phyloP scores from a whole-genome alignment of 2,888 invertebrate genomes.

The Heliconius erato region DNA sequence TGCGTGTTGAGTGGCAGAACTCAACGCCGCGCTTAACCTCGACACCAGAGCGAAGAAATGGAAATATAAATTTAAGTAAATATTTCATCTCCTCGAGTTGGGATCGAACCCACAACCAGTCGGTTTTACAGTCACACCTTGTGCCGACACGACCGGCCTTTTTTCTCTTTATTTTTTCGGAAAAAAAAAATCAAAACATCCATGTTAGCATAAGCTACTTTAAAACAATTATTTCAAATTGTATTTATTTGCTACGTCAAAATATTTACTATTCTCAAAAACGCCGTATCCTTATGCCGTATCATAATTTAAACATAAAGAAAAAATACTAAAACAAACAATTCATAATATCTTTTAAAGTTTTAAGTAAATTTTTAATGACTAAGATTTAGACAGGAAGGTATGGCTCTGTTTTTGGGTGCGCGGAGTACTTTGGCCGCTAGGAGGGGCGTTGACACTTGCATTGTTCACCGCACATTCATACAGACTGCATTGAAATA shows the following conservation, averaged over 20 bases:
- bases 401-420: constrained; percentile 62
- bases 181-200: background rate
- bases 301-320: background rate
- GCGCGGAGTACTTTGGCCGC: constrained; percentile 56
- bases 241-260: background rate
- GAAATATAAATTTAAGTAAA: too few relatives aligned
- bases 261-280: background rate
- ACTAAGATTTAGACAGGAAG: constrained; percentile 58
- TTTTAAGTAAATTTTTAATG: constrained; percentile 54
- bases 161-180: background rate
- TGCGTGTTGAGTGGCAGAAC: too few relatives aligned
- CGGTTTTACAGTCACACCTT: too few relatives aligned
- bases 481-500: constrained; percentile 45
- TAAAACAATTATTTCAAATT: background rate
- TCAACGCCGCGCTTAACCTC: too few relatives aligned
- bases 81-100: too few relatives aligned
- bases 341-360: constrained; percentile 22
- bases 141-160: background rate
- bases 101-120: too few relatives aligned
- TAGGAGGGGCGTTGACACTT: constrained; percentile 67
- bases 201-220: background rate
- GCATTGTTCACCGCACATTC: constrained; percentile 49
- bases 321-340: constrained; percentile 15
- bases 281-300: background rate
- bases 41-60: too few relatives aligned